Conservation (phyloP, 2,888 invertebrate species). For the Mythimna pallens region DNA sequence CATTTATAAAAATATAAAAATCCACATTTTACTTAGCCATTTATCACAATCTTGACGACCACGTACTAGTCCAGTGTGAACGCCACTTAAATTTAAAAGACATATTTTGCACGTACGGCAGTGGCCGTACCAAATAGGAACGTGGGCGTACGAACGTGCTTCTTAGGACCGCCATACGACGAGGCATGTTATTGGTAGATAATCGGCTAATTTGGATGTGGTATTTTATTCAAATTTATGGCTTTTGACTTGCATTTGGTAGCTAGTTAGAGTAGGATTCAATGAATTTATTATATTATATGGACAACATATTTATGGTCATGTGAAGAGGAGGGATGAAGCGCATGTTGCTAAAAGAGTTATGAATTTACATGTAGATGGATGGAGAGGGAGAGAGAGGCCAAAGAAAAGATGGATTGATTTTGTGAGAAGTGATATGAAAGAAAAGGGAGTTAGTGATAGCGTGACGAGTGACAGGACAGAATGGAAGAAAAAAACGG, state of each 20-base stretch:
- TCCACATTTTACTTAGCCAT: constrained; percentile 31
- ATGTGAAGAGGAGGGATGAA: no score
- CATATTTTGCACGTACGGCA: constrained; percentile 53
- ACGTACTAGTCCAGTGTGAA: constrained; percentile 44
- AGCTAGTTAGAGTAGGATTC: background rate
- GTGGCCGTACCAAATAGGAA: constrained; percentile 32
- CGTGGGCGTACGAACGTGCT: constrained; percentile 53
- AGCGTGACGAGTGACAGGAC: no score
- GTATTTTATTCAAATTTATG: constrained; percentile 36
- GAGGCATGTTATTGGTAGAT: constrained; percentile 21
- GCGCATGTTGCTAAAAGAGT: no score
- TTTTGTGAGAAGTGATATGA: no score
- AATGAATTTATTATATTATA: background rate
- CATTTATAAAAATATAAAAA: constrained; percentile 28
- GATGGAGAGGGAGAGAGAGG: no score
- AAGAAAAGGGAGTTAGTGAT: no score
- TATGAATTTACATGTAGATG: no score
- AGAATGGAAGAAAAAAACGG: no score
- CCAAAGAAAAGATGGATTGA: no score
- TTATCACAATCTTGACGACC: constrained; percentile 37
- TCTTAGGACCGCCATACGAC: constrained; percentile 5
- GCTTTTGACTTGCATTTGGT: background rate
- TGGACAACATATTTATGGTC: no score
- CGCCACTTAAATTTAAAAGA: constrained; percentile 55
- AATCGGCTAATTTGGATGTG: constrained; percentile 24